phyloP scores from a whole-genome alignment of 2,888 invertebrate genomes.

The Nezara viridula region DNA sequence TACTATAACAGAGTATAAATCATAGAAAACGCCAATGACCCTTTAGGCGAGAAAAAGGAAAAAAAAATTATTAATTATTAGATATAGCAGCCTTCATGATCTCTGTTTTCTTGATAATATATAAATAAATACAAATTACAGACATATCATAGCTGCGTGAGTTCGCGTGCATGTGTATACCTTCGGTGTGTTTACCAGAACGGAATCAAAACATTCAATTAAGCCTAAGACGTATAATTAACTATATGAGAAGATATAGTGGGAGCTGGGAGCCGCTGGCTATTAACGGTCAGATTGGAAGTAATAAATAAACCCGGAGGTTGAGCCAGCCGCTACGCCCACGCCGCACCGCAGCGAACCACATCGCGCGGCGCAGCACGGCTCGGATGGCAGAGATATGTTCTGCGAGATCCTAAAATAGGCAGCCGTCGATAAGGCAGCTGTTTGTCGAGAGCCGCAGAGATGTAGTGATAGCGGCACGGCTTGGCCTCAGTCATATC shows the following conservation, averaged over 20 bases:
- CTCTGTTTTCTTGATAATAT: no score
- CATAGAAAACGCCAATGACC: no score
- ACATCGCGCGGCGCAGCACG: neutral
- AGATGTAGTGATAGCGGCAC: neutral
- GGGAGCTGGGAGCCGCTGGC: neutral
- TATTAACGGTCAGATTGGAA: slow-evolving; percentile 25
- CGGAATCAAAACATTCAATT: slow-evolving; percentile 33
- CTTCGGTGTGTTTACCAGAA: neutral
- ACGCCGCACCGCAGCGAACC: neutral
- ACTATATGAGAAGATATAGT: neutral
- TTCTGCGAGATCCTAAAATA: neutral
- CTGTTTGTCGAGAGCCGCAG: neutral
- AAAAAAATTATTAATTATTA: no score
- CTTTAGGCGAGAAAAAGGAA: no score
- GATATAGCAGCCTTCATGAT: no score
- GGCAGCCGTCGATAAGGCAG: neutral
- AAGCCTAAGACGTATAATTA: slow-evolving; percentile 15
- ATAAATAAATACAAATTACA: no score
- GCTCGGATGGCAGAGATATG: neutral
- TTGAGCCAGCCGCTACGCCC: neutral
- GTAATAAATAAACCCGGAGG: slow-evolving; percentile 7
- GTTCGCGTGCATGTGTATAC: neutral
- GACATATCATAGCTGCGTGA: neutral
- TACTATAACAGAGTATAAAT: no score
- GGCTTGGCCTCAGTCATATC: neutral